A percentile compares a stretch with the other conserved stretches of the same genome.
phyloP scores from a whole-genome alignment of 1,140 invertebrate species.

The Stegodyphus mimosarum region DNA sequence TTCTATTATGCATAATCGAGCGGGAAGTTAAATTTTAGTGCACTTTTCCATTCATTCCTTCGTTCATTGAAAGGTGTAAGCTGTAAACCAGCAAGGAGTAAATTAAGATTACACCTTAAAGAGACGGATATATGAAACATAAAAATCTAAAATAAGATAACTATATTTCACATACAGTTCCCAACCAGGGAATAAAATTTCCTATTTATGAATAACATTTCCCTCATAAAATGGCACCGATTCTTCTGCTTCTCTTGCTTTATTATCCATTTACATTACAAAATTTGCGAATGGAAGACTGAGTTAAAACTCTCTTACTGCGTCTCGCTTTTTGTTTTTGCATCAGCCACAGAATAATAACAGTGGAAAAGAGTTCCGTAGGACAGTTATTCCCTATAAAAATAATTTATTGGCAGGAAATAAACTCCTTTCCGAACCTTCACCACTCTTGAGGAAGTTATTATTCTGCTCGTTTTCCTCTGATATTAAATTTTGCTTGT shows the following conservation, averaged over 20 bases:
- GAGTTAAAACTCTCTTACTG: constrained; percentile 30
- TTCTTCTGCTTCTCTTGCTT: neutral
- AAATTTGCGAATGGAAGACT: neutral
- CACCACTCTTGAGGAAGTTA: constrained; percentile 7
- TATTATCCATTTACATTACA: constrained; percentile 35
- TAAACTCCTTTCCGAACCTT: constrained; percentile 23
- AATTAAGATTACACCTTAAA: neutral
- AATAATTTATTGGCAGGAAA: constrained; percentile 44
- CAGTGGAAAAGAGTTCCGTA: neutral
- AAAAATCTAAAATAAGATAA: neutral
- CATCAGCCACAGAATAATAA: constrained; percentile 28
- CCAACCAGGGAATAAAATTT: constrained; percentile 16
- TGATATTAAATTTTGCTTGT: constrained; percentile 44
- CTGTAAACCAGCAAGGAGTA: neutral
- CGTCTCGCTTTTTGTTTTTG: constrained; percentile 25
- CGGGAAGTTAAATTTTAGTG: too few species aligned
- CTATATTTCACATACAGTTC: neutral
- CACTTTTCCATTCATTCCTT: too few species aligned
- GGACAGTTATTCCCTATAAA: constrained; percentile 48
- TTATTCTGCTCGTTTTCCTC: constrained; percentile 38
- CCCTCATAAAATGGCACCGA: neutral
- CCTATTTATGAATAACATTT: neutral
- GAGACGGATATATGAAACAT: neutral
- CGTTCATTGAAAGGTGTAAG: too few species aligned
- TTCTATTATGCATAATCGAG: too few species aligned